Evolutionary conservation across 2,888 invertebrate species (phyloP).

Genomic region (Acronicta alni): DNA sequence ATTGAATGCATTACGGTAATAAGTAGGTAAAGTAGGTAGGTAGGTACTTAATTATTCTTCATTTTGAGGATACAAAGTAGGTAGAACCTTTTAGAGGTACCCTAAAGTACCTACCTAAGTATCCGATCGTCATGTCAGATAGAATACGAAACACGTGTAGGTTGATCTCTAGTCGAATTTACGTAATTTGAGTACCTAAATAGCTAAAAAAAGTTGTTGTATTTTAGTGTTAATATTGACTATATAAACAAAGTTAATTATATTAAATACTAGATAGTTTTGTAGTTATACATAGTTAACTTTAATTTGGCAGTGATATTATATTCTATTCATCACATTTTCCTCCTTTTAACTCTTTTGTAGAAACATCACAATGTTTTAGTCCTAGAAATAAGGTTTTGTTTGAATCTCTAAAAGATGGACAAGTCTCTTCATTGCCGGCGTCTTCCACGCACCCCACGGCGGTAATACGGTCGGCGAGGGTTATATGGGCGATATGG

Average conservation of each 20-base stretch:
- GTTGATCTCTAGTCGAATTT: not conserved
- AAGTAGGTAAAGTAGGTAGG: too few species aligned
- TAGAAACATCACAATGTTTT: conserved; percentile 53
- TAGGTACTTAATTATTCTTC: not conserved
- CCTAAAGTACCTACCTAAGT: too few species aligned
- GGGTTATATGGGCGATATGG: conserved; percentile 43
- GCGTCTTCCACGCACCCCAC: conserved; percentile 69
- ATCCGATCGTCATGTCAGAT: not conserved
- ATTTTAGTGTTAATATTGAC: conserved; percentile 20
- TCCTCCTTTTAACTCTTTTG: conserved; percentile 25
- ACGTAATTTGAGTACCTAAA: too few species aligned
- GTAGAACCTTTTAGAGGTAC: too few species aligned
- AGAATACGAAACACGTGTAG: not conserved
- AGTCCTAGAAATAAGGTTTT: conserved; percentile 45
- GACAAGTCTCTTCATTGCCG: conserved; percentile 53
- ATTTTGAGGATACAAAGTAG: not conserved
- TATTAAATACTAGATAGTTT: conserved; percentile 45
- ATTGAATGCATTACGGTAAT: not conserved
- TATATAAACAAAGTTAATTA: conserved; percentile 33
- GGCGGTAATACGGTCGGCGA: conserved; percentile 52
- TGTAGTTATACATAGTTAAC: conserved; percentile 27
- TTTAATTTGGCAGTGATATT: conserved; percentile 54
- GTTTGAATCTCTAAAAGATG: conserved; percentile 40
- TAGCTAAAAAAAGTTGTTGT: not conserved
- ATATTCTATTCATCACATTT: conserved; percentile 32